Base-by-base conservation (phyloP, 2,797 vertebrate species). In the Arrhamphus sclerolepis region DNA sequence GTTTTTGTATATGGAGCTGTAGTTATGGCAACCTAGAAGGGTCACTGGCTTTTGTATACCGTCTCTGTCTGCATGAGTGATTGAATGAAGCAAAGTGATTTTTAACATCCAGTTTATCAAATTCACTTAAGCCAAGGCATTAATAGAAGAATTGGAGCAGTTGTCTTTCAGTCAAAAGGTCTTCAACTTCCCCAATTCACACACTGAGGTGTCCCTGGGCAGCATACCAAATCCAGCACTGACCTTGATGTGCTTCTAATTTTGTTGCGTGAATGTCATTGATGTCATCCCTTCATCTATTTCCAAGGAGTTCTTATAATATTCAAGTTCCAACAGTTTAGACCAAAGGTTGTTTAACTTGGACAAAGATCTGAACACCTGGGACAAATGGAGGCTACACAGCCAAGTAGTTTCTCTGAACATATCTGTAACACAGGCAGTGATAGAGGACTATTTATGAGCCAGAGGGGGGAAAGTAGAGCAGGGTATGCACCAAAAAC, bases 1-100 rank as follows among this genome's bases (percentile, higher is more conserved):
- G 87, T 89, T 83, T 87, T 81, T 85, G 89, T 83, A 88, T 75
- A 7, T 61, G 43, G 57, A 75, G 72, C 78, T 56, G 87, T 90
- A 43, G 72, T 83, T 75, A 88, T 88, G 66, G 88, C 70, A 87
- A 89, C 84, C 48, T 74, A 58, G 70, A 70, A 48, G 82, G 82
- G 83, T 77, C 75, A 77, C 63, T 62, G 48, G 51, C 24, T 26
- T 26, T 77, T 81, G 68, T 87, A 68, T 64, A 65, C 54, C 61
- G 52, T 53, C 47, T 62, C 55, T 73, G 47, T 56, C 59, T 63
- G 22, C 54, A 31, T 47, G 53, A 48, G 50, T 41, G 65, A 72
- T 19, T 1, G 62, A 65, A 44, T 46, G 49, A 64, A 75, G 58
- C 66, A 54, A 43, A 49, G 40, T 62, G 59, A 61, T 70, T 64